A percentile compares a stretch with the other conserved stretches of the same genome.
Evolutionary conservation across 2,113 vertebrate species (phyloP).

Genomic region (rat (Rattus norvegicus)): DNA sequence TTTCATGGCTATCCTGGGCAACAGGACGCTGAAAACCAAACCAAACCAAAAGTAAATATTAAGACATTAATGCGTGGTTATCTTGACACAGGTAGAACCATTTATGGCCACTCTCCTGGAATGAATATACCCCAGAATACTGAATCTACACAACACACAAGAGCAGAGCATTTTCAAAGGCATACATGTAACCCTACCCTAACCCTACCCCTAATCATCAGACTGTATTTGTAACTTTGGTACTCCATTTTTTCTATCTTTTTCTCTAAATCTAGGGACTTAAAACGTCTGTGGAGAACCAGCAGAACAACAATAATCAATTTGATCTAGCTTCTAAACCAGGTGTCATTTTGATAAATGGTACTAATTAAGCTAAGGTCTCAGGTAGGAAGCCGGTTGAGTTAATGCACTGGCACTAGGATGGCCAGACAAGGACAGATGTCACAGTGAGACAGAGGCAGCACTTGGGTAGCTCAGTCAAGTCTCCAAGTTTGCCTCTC

Average conservation of each 20-base stretch:
- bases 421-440: slow-evolving; percentile 83
- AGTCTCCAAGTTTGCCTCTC: slow-evolving; percentile 68
- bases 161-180: slow-evolving; percentile 21
- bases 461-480: slow-evolving; percentile 74
- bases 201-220: background rate
- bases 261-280: slow-evolving; percentile 73
- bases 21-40: background rate
- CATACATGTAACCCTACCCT: background rate
- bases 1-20: background rate
- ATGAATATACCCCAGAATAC: background rate
- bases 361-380: slow-evolving; percentile 87
- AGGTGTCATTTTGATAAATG: slow-evolving; percentile 88
- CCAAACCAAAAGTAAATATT: background rate
- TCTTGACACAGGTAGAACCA: background rate
- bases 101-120: background rate
- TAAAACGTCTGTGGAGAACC: slow-evolving; percentile 68
- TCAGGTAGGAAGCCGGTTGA: slow-evolving; percentile 84
- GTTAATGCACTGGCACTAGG: slow-evolving; percentile 78
- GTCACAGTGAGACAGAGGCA: slow-evolving; percentile 69
- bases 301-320: slow-evolving; percentile 83
- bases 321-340: slow-evolving; percentile 86
- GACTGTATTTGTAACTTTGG: background rate
- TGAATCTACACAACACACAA: background rate
- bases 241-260: slow-evolving; percentile 63
- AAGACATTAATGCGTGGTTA: background rate